phyloP scores from a whole-genome alignment of 1,140 invertebrate species.

The Episyrphus balteatus region DNA sequence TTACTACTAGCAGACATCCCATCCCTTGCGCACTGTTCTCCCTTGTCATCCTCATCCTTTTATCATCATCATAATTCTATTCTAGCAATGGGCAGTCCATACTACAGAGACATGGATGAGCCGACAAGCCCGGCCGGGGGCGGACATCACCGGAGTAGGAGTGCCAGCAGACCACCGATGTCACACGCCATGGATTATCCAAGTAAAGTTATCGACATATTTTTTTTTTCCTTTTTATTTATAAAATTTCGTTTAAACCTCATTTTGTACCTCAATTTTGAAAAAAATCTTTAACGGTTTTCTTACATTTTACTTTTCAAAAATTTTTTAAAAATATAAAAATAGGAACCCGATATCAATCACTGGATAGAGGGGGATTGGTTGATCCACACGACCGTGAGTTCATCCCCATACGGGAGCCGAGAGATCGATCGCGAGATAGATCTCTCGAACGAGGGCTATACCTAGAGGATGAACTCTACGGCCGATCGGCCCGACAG shows the following conservation, averaged over 20 bases:
- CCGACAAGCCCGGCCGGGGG: slow-evolving; percentile 58
- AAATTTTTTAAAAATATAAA: background rate
- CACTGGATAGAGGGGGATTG: slow-evolving; percentile 56
- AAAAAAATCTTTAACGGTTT: background rate
- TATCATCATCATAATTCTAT: slow-evolving; percentile 45
- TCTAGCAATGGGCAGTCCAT: slow-evolving; percentile 47
- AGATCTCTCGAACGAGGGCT: slow-evolving; percentile 52
- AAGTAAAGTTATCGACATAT: slow-evolving; percentile 18
- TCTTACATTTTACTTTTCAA: background rate
- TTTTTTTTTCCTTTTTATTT: background rate
- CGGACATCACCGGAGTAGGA: slow-evolving; percentile 50
- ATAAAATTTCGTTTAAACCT: background rate
- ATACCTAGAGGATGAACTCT: slow-evolving; percentile 64
- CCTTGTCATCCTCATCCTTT: slow-evolving; percentile 31
- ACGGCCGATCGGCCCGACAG: slow-evolving; percentile 61
- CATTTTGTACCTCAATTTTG: background rate
- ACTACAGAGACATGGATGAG: slow-evolving; percentile 62
- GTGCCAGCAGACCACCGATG: slow-evolving; percentile 45
- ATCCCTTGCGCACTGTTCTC: background rate
- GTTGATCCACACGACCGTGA: slow-evolving; percentile 57
- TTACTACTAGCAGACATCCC: too few relatives aligned
- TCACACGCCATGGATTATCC: slow-evolving; percentile 40
- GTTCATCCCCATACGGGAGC: slow-evolving; percentile 69
- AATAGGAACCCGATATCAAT: slow-evolving; percentile 54
- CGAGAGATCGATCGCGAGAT: slow-evolving; percentile 50